Base-by-base conservation (phyloP, 2,797 vertebrate genomes). In the Distichodus sexfasciatus region DNA sequence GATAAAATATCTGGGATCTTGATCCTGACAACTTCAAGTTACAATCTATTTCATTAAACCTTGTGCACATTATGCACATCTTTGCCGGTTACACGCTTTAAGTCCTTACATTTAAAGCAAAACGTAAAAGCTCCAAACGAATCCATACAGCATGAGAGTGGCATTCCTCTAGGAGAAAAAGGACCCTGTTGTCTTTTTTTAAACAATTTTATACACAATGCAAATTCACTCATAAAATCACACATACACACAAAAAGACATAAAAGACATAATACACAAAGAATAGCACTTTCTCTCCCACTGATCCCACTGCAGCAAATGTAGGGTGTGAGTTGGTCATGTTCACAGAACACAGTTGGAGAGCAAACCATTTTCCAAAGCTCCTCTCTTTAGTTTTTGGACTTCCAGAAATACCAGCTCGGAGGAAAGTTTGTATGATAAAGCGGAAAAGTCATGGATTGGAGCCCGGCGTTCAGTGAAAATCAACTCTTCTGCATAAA, bases 281-380 rank as follows among this genome's bases (percentile, higher is more conserved):
- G 26, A 15, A 47, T 47, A 40, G 10, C 33, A 24, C 24, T 24
- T 47, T 58, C 15, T 50, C 41, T 55, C 38, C 40, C 15, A 1
- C 5, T 0, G 2, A 12, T 31, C 21, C 17, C 14, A 41, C 57
- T 51, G 48, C 0, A 35, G 23, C 36, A 12, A 26, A 23, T 9
- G 26, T 10, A 47, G 40, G 40, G 12, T 21, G 44, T 5, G n/a
- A n/a, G n/a, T n/a, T n/a, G 19, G 44, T 43, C 50, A 41, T 71
- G 67, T 71, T 75, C 68, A 75, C 71, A 65, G 68, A 76, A 75
- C 72, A 76, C 33, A 69, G 67, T 15, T 28, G 29, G 68, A 55
- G 40, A 40, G 54, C n/a, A n/a, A 19, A 15, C 53, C 43, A 4
- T 46, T 36, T 61, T 40, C 29, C 2, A 60, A 14, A 60, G 53